Evolutionary conservation across 2,113 vertebrate genomes (phyloP).

Genomic region (Oostethus manadensis): DNA sequence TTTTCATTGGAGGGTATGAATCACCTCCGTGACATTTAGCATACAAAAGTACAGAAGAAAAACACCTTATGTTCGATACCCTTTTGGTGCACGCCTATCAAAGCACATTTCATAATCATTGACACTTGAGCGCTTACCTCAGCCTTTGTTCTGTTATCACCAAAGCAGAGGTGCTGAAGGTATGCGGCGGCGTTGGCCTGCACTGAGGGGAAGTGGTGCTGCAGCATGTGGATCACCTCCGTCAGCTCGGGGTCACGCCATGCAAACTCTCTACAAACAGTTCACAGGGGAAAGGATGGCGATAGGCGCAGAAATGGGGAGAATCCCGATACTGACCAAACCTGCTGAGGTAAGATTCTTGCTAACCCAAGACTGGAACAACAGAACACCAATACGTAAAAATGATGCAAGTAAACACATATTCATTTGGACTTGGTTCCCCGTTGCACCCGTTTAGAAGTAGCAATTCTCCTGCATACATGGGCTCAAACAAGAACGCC

Average conservation of each 20-base stretch:
- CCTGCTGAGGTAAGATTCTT: no score
- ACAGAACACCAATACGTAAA: neutral
- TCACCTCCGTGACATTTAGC: neutral
- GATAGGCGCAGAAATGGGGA: neutral
- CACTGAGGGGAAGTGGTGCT: conserved; percentile 94
- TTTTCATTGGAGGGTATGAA: neutral
- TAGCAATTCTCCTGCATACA: no score
- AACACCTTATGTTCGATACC: neutral
- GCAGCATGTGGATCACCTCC: conserved; percentile 97
- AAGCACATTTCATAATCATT: neutral
- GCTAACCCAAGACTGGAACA: no score
- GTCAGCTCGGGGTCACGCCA: conserved; percentile 94
- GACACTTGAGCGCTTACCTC: conserved; percentile 73
- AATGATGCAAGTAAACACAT: neutral
- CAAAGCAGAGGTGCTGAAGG: conserved; percentile 94
- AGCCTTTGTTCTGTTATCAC: conserved; percentile 86
- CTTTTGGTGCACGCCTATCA: conserved; percentile 9
- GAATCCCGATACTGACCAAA: neutral
- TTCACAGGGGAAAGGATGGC: conserved; percentile 17
- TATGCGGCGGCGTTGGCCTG: conserved; percentile 95
- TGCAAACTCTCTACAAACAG: conserved; percentile 84
- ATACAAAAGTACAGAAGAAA: neutral
- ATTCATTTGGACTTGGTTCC: no score
- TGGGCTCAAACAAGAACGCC: neutral
- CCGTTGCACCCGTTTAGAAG: no score